phyloP scores from a whole-genome alignment of 2,888 invertebrate genomes.

The Cephus spinipes region DNA sequence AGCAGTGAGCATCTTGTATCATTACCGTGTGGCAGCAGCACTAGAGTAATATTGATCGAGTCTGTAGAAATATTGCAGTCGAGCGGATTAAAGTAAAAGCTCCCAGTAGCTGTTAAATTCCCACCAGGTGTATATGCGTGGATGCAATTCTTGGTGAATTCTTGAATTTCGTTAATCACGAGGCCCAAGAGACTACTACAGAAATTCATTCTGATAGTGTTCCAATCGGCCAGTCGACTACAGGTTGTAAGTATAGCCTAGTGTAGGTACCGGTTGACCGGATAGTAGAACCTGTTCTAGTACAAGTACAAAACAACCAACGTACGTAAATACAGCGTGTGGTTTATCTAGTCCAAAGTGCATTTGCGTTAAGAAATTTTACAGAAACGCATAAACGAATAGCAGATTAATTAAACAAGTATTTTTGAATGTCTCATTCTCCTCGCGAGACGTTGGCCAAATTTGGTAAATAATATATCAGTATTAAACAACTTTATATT shows the following conservation, averaged over 20 bases:
- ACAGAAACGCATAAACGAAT: not conserved
- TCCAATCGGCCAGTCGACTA: slow-evolving; percentile 25
- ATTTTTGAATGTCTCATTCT: not conserved
- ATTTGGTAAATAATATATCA: not conserved
- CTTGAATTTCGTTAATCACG: not conserved
- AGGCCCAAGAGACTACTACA: slow-evolving; percentile 25
- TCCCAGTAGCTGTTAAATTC: not conserved
- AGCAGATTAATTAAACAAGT: not conserved
- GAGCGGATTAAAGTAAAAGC: not conserved
- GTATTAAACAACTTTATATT: not conserved
- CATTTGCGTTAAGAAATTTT: not conserved
- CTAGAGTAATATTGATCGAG: not conserved
- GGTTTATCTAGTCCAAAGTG: not conserved
- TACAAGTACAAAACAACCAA: not conserved
- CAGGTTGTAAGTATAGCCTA: slow-evolving; percentile 27
- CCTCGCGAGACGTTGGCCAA: not conserved
- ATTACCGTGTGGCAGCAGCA: not conserved
- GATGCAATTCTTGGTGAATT: slow-evolving; percentile 9
- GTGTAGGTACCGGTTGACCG: not conserved
- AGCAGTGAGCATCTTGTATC: not conserved
- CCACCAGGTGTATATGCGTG: not conserved
- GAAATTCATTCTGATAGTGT: slow-evolving; percentile 28
- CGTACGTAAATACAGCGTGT: not conserved
- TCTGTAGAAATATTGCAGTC: not conserved
- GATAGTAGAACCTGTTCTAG: slow-evolving; percentile 1